Conservation (phyloP, 2,797 vertebrate species). For the Hephaestus fuliginosus region DNA sequence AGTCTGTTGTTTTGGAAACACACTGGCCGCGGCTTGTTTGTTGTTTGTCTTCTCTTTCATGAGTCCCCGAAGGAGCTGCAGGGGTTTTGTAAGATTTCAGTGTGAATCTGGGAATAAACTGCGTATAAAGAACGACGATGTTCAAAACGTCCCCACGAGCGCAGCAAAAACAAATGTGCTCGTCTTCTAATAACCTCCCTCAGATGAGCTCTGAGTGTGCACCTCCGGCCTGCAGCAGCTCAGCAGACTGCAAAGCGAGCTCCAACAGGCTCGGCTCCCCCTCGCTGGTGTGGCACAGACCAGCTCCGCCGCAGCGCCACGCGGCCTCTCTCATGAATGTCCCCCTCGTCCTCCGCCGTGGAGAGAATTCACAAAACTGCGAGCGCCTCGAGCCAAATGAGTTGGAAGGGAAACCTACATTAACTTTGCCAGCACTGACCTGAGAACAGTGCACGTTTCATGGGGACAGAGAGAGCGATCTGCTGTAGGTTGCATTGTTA, state of each 20-base stretch:
- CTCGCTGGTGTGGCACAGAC: constrained; percentile 32
- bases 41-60: background rate
- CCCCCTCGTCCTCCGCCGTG: constrained; percentile 36
- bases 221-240: background rate
- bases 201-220: background rate
- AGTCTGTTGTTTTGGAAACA: background rate
- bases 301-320: constrained; percentile 26
- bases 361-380: constrained; percentile 46
- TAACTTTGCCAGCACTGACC: constrained; percentile 52
- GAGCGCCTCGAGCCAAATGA: constrained; percentile 36
- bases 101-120: background rate
- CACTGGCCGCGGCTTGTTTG: too few species aligned
- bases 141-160: background rate
- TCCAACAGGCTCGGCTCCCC: background rate
- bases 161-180: background rate
- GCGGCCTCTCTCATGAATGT: constrained; percentile 32
- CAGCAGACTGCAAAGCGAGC: background rate
- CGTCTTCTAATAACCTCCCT: background rate
- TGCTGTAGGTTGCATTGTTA: constrained; percentile 57
- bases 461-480: constrained; percentile 34
- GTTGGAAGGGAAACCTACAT: constrained; percentile 52
- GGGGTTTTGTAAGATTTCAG: background rate
- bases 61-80: background rate
- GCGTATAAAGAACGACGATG: background rate
- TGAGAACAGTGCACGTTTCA: constrained; percentile 49